These are phyloP conservation scores for Aegithalos caudatus DNA, from an alignment of 2,113 vertebrate species.

Conservation along the genomic window DNA sequence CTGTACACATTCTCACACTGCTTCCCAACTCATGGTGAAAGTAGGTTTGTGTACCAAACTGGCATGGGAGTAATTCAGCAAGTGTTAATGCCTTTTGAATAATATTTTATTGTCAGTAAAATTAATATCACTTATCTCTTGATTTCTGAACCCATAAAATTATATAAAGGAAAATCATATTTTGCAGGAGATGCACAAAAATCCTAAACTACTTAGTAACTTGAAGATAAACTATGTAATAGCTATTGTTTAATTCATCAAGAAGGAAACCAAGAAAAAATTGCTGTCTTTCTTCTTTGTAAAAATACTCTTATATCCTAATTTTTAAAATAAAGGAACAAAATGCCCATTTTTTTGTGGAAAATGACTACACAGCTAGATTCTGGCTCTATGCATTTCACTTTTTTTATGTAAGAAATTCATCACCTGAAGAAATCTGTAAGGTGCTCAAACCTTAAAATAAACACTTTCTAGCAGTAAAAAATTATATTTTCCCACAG, in stretches of 20 bases:
- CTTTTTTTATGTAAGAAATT: not conserved
- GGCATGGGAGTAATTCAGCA: not conserved
- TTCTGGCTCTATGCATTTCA: not conserved
- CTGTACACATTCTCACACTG: not conserved
- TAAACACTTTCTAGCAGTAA: not conserved
- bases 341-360: not conserved
- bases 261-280: not conserved
- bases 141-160: not conserved
- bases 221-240: not conserved
- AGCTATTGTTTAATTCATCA: not conserved
- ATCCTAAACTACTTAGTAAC: not conserved
- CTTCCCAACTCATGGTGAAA: not conserved
- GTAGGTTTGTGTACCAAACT: not conserved
- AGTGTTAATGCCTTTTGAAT: not conserved
- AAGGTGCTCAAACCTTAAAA: not conserved
- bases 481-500: not conserved
- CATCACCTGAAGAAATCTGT: not conserved
- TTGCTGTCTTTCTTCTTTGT: not conserved
- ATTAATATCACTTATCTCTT: not conserved
- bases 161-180: not conserved
- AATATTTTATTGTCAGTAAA: not conserved
- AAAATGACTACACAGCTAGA: not conserved
- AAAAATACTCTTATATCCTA: not conserved
- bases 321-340: not conserved
- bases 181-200: not conserved